Conservation (phyloP, 2,888 invertebrate species). For the Rutpela maculata region DNA sequence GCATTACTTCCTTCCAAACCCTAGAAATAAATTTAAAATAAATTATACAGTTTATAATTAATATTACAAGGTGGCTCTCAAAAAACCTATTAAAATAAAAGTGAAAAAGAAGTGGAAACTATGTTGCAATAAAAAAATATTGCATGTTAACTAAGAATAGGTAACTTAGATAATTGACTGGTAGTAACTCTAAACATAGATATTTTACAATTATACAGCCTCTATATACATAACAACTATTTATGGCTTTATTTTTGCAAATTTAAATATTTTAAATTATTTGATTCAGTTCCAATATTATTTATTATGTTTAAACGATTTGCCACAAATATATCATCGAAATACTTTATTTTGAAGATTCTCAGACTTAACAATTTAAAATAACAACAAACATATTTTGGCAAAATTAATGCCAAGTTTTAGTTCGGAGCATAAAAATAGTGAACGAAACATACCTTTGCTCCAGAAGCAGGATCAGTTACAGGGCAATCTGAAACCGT, state of each 20-base stretch:
- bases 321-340: slow-evolving; percentile 4
- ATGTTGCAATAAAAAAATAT: neutral
- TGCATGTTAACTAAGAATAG: neutral
- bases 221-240: slow-evolving; percentile 5
- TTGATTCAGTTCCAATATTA: neutral
- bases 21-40: slow-evolving; percentile 70
- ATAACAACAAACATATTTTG: slow-evolving; percentile 27
- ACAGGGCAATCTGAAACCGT: slow-evolving; percentile 84
- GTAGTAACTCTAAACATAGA: neutral
- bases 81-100: neutral
- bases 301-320: neutral
- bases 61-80: slow-evolving; percentile 16
- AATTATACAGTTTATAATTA: slow-evolving; percentile 42
- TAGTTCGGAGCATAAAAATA: slow-evolving; percentile 12
- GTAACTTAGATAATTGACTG: neutral
- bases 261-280: neutral
- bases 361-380: slow-evolving; percentile 3
- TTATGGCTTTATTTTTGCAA: neutral
- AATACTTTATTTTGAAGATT: neutral
- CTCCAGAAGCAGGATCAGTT: slow-evolving; percentile 83
- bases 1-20: slow-evolving; percentile 75
- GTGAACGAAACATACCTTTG: slow-evolving; percentile 73
- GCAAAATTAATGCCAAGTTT: slow-evolving; percentile 28
- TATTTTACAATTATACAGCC: slow-evolving; percentile 1
- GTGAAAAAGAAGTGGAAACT: neutral